Evolutionary conservation across 1,140 invertebrate species (phyloP).

Genomic region (Atta colombica): DNA sequence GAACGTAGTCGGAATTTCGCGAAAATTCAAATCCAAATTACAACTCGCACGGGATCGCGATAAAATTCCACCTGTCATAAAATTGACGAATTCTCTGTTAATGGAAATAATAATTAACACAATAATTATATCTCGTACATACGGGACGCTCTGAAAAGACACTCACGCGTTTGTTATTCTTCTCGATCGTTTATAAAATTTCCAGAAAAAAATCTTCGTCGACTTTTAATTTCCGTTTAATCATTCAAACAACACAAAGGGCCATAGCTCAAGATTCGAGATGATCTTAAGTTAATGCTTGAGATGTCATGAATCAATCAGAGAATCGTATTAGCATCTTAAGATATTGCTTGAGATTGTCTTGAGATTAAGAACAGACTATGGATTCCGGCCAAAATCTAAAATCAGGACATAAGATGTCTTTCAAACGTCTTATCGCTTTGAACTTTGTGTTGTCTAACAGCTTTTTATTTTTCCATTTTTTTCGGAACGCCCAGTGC

Average conservation of each 20-base stretch:
- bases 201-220: not conserved
- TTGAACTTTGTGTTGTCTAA: too few species aligned
- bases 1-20: conserved; percentile 34
- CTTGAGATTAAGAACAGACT: too few species aligned
- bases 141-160: conserved; percentile 21
- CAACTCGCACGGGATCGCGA: conserved; percentile 63
- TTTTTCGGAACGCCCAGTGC: conserved; percentile 37
- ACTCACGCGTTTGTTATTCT: not conserved
- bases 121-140: conserved; percentile 57
- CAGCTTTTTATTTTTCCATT: not conserved
- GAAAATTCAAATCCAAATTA: conserved; percentile 45
- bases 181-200: not conserved
- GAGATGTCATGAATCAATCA: too few species aligned
- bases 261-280: too few species aligned
- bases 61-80: conserved; percentile 58
- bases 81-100: conserved; percentile 19
- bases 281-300: too few species aligned
- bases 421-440: too few species aligned
- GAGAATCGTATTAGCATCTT: too few species aligned
- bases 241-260: not conserved
- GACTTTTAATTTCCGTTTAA: not conserved
- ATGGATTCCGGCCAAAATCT: too few species aligned
- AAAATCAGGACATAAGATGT: too few species aligned
- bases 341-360: too few species aligned
- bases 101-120: conserved; percentile 54